Evolutionary conservation across 2,797 vertebrate genomes (phyloP), one percentile per base, ranked within the genome.

Genomic region (Helicolenus hilgendorfi): DNA sequence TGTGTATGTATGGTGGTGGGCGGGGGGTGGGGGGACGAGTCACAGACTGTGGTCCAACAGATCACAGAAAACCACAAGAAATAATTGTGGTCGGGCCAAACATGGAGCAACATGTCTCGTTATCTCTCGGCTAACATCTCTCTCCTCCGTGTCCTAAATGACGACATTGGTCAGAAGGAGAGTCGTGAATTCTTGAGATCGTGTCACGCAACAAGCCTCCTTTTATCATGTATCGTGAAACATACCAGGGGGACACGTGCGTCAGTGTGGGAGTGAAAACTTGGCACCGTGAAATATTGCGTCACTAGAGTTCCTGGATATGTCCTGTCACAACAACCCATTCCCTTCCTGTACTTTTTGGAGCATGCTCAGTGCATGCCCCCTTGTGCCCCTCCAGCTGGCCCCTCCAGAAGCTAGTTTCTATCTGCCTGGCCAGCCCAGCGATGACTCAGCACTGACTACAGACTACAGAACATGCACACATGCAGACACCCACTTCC

Each of bases 351-450:
- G 93, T 94, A 55, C 74, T 81, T 91, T 91, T 90, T 15, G 41
- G 89, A 94, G 95, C 95, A 94, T 94, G 93, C 94, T 96, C 94
- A 92, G 85, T 85, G 63, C 55, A 3, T 91, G 82, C 31, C 70
- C 83, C 86, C 86, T 88, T 58, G 84, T 79, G 89, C 96, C 97
- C 98, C 98, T 93, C 82, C n/a, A 80, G 77, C 59, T 95, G 98
- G 97, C 98, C 97, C 94, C 95, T 98, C 92, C 86, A 41, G 63
- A 77, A 79, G 77, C 65, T 75, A 79, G 85, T 93, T 96, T 98
- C 98, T 99, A 99, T 99, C 98, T 97, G 98, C 83, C 27, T 94
- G 92, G 85, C 97, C 98, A 98, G 98, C 97, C 98, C 95, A 98
- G 85, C 88, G 7, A 91, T 99, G 98, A 99, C 98, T 99, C 98